These are phyloP conservation scores for Agrotis exclamationis DNA, from an alignment of 2,888 invertebrate species.

Conservation along the genomic window DNA sequence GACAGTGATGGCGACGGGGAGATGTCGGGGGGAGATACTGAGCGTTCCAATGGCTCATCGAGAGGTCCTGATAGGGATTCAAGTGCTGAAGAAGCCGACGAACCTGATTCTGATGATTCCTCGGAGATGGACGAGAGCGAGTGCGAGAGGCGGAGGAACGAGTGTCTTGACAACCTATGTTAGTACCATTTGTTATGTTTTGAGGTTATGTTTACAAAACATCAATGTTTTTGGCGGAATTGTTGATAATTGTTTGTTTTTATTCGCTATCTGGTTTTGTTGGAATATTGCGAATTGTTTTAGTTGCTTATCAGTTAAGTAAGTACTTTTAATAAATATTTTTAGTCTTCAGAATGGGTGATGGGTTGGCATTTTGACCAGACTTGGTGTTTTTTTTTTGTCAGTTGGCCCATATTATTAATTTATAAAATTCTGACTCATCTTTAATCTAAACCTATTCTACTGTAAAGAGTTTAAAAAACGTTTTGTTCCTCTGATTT, in stretches of 20 bases:
- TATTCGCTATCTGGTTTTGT: slow-evolving; percentile 8
- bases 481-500: too few species aligned
- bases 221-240: slow-evolving; percentile 56
- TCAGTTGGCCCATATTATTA: neutral
- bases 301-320: neutral
- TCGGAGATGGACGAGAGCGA: slow-evolving; percentile 98
- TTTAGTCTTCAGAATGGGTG: slow-evolving; percentile 1
- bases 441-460: too few species aligned
- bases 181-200: slow-evolving; percentile 64
- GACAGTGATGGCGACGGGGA: slow-evolving; percentile 92
- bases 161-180: slow-evolving; percentile 96
- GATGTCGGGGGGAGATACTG: slow-evolving; percentile 93
- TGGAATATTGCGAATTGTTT: slow-evolving; percentile 1
- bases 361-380: slow-evolving; percentile 30
- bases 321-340: neutral
- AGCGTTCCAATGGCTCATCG: slow-evolving; percentile 93
- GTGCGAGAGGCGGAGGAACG: slow-evolving; percentile 95
- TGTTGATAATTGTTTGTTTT: slow-evolving; percentile 52
- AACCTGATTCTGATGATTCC: slow-evolving; percentile 96
- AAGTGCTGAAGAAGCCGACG: slow-evolving; percentile 95
- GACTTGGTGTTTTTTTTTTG: neutral
- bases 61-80: slow-evolving; percentile 93
- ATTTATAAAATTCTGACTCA: too few species aligned
- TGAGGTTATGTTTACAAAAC: slow-evolving; percentile 91
- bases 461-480: too few species aligned